These are phyloP conservation scores for Vanessa atalanta DNA, from an alignment of 1,140 invertebrate genomes.

Conservation along the genomic window DNA sequence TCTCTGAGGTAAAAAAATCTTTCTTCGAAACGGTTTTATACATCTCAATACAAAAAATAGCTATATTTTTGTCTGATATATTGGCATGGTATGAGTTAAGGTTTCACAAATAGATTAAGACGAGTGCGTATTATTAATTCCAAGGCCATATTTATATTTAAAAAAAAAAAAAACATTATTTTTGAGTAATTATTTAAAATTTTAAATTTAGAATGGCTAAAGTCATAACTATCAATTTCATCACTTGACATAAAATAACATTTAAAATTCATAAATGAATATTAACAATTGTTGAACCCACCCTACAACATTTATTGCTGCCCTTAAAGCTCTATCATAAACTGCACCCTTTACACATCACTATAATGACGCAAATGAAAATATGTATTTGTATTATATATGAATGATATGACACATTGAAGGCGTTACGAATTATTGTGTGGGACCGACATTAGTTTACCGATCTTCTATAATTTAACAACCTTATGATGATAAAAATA, in stretches of 20 bases:
- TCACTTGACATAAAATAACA: background rate
- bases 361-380: conserved; percentile 72
- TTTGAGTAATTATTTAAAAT: too few relatives aligned
- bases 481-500: conserved; percentile 29
- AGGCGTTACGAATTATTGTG: conserved; percentile 76
- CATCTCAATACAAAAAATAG: too few relatives aligned
- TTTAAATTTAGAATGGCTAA: too few relatives aligned
- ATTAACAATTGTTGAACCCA: conserved; percentile 25
- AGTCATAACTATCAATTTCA: background rate
- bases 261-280: conserved; percentile 7
- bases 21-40: too few relatives aligned
- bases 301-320: conserved; percentile 48
- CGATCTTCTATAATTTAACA: background rate
- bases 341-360: conserved; percentile 54
- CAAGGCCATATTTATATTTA: too few relatives aligned
- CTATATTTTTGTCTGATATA: too few relatives aligned
- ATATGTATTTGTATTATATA: conserved; percentile 74
- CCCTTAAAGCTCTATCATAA: conserved; percentile 65
- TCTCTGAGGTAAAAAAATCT: too few relatives aligned
- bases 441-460: conserved; percentile 42
- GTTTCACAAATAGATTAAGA: too few relatives aligned
- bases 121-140: too few relatives aligned
- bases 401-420: conserved; percentile 78
- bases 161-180: too few relatives aligned
- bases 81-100: too few relatives aligned